These are phyloP conservation scores for Oenanthe melanoleuca DNA, from an alignment of 2,113 vertebrate species.

Conservation along the genomic window DNA sequence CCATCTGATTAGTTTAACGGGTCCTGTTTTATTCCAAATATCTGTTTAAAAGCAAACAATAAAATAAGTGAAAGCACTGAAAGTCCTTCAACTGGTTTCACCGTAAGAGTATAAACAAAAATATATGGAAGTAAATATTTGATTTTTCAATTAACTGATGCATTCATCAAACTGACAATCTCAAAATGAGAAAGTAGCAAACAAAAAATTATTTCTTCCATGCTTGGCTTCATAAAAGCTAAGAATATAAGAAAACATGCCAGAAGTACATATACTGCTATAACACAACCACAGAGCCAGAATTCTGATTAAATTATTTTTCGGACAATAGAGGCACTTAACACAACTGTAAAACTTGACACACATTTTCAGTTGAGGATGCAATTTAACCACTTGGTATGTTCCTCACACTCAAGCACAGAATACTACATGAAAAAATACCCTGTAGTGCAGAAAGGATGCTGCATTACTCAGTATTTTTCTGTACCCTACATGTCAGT, in stretches of 20 bases:
- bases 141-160: not conserved
- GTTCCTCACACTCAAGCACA: not conserved
- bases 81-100: not conserved
- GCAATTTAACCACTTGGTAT: not conserved
- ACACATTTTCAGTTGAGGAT: not conserved
- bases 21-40: constrained; percentile 96
- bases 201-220: not conserved
- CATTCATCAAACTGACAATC: not conserved
- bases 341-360: not conserved
- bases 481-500: not conserved
- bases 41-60: constrained; percentile 77
- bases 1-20: constrained; percentile 93
- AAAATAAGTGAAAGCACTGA: not conserved
- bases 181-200: not conserved
- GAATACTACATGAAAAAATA: not conserved
- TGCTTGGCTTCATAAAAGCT: not conserved
- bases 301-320: not conserved
- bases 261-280: not conserved
- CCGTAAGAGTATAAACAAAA: not conserved
- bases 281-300: not conserved
- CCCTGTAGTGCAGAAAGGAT: not conserved
- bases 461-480: not conserved
- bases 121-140: not conserved
- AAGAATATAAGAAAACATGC: not conserved
- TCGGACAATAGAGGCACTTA: not conserved